Percentiles rank a stretch among this genome's conserved stretches.
Conservation (phyloP, 2,888 invertebrate genomes). For the Criorhina ranunculi region DNA sequence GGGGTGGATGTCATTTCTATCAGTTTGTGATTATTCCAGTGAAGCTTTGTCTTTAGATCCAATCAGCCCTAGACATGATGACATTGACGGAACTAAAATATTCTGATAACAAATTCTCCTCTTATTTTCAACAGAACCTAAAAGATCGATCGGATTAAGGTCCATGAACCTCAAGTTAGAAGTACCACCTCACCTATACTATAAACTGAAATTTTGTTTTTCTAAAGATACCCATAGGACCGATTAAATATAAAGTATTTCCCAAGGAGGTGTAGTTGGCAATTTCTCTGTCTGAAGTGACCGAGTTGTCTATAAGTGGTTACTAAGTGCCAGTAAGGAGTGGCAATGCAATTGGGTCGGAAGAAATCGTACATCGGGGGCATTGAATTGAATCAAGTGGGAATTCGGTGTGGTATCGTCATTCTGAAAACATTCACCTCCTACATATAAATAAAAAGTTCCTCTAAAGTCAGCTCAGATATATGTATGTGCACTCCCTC, state of each 20-base stretch:
- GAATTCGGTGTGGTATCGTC: conserved; percentile 26
- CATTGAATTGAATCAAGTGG: conserved; percentile 34
- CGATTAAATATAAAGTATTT: background rate
- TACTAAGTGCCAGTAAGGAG: conserved; percentile 1
- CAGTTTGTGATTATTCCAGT: no score
- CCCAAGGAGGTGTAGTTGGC: background rate
- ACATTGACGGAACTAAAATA: no score
- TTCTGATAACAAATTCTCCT: no score
- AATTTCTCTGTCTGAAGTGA: background rate
- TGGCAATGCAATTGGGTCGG: conserved; percentile 29
- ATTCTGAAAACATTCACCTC: background rate
- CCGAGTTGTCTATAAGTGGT: conserved; percentile 19
- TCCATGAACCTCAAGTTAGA: no score
- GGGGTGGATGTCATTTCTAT: no score
- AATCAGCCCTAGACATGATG: no score
- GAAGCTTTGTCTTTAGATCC: no score
- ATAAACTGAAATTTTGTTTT: no score
- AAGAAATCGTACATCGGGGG: conserved; percentile 23
- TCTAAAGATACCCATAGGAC: no score
- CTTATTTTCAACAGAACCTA: no score
- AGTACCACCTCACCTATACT: no score
- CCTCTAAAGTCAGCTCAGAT: conserved; percentile 24
- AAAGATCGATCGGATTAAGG: no score
- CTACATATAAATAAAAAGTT: conserved; percentile 12
- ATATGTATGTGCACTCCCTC: conserved; percentile 15